These are phyloP conservation scores for Julus scanicus DNA, from an alignment of 2,888 invertebrate species.

Conservation along the genomic window DNA sequence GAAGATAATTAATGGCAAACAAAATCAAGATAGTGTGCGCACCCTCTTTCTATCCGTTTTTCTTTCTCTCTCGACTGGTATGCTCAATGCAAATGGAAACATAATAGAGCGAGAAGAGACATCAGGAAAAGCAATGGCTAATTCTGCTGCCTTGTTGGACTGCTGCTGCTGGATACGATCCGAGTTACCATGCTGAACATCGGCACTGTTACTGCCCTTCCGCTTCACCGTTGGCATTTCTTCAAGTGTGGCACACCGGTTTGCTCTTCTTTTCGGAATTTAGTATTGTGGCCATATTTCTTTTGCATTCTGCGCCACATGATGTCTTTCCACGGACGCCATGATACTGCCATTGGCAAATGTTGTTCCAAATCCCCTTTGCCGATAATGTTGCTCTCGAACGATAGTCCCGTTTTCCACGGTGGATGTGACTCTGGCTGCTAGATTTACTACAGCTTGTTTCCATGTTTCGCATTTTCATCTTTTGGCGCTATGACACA, in stretches of 20 bases:
- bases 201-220: neutral
- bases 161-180: neutral
- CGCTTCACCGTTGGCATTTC: neutral
- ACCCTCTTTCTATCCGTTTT: constrained; percentile 36
- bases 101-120: constrained; percentile 30
- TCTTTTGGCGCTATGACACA: constrained; percentile 53
- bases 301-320: neutral
- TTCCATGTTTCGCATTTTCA: constrained; percentile 18
- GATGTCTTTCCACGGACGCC: neutral
- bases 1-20: constrained; percentile 59
- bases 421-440: neutral
- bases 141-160: neutral
- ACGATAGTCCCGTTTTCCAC: neutral
- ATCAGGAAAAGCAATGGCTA: constrained; percentile 35
- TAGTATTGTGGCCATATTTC: neutral
- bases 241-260: neutral
- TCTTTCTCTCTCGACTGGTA: constrained; percentile 43
- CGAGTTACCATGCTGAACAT: neutral
- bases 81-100: constrained; percentile 38
- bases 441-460: neutral
- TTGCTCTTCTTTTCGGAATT: constrained; percentile 1
- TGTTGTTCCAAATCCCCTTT: neutral
- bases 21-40: constrained; percentile 57
- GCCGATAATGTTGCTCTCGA: constrained; percentile 8
- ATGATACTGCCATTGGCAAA: constrained; percentile 16